Evolutionary conservation across 2,888 invertebrate genomes (phyloP), one percentile per base, ranked within the genome.

Genomic region (Ochropacha duplaris): DNA sequence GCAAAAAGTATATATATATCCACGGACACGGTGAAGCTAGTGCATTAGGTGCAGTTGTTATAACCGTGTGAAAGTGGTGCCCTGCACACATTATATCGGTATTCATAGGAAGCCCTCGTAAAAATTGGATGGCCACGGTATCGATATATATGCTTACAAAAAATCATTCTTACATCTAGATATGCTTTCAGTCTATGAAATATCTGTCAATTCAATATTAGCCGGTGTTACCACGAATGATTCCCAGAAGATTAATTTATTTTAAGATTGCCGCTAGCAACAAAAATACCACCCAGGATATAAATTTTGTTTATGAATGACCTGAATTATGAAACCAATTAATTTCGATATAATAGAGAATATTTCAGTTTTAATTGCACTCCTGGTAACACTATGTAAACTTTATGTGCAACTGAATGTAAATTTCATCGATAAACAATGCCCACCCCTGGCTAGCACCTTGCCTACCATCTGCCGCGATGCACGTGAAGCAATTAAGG

Each of bases 401-500:
- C 24, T 50, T 14, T 2, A 28, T 28, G 9, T 31, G 2, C 69
- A 67, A 62, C 65, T 66, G 62, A 49, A 58, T 63, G 59, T 71
- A 68, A 66, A 71, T 76, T 76, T 74, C 79, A 87, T 90, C 89
- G 90, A 89, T 82, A 86, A 76, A 64, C 72, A 74, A 76, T 78
- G 84, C 73, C 76, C 91, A 86, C 78, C 91, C 80, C 90, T 91
- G 80, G 74, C 78, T 81, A 83, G 89, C 92, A 92, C 92, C 92
- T 92, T 92, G 92, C 88, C 85, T 82, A 64, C 87, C 90, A 92
- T 90, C 92, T 92, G 92, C 92, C 87, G 81, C 74, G 75, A 79
- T 82, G 83, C 90, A 88, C 89, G 90, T 89, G 88, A 89, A 84
- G 89, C 83, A 89, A 90, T 92, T 91, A 90, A 87, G 84, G 80